A percentile compares a stretch with the other conserved stretches of the same genome.
phyloP scores from a whole-genome alignment of 2,888 invertebrate genomes.

The Tenthredo livida region DNA sequence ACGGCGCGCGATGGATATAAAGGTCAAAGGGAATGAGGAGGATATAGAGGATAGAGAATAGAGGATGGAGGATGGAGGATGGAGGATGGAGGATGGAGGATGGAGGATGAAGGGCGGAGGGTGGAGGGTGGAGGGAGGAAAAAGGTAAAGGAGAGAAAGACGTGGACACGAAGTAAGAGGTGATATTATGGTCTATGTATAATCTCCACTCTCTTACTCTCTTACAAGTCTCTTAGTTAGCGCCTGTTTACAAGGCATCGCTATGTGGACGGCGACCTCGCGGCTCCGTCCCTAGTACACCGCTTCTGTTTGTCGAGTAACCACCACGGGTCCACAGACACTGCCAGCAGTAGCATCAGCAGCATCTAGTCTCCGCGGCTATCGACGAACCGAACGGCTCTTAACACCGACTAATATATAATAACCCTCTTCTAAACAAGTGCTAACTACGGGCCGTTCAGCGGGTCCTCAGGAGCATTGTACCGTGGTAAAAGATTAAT shows the following conservation, averaged over 20 bases:
- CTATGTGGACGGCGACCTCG: conserved; percentile 76
- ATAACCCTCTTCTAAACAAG: conserved; percentile 51
- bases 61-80: too few species aligned
- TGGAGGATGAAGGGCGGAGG: too few species aligned
- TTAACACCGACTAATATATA: conserved; percentile 50
- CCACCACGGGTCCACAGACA: background rate
- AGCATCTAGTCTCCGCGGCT: background rate
- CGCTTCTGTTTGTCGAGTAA: conserved; percentile 50
- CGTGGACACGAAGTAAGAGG: background rate
- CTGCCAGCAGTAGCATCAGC: background rate
- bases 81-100: background rate
- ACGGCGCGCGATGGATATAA: background rate
- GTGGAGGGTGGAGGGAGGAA: background rate
- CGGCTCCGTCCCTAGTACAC: conserved; percentile 56
- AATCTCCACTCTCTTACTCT: conserved; percentile 43
- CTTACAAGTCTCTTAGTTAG: conserved; percentile 68
- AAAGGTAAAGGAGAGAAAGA: conserved; percentile 11
- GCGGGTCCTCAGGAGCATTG: conserved; percentile 42
- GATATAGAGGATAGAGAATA: background rate
- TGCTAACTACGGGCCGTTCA: conserved; percentile 47
- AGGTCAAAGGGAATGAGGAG: background rate
- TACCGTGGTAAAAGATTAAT: conserved; percentile 37
- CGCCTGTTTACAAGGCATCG: conserved; percentile 78
- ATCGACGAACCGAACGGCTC: conserved; percentile 24
- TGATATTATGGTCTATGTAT: conserved; percentile 2